Evolutionary conservation across 2,888 invertebrate genomes (phyloP), one percentile per base, ranked within the genome.

Genomic region (Scaptomyza tumidula): DNA sequence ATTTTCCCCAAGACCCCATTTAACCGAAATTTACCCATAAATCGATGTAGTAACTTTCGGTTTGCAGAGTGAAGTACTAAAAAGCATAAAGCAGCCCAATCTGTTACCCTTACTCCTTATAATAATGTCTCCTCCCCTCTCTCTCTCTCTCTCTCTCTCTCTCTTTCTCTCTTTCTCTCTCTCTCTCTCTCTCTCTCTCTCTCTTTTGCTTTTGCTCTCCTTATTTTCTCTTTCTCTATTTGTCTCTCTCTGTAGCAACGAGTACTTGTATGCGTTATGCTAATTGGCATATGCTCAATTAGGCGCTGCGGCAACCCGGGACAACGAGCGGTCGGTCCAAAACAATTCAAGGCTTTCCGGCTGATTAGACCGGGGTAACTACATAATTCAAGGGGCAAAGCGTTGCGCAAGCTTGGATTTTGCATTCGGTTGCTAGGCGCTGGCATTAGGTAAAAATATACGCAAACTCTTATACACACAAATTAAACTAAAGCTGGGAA

Each of bases 231-330:
- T 7, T 24, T 39, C 45, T 27, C 33, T 37, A 31, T 45, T 39
- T 29, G 10, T 19, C 43, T 45, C 44, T 19, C 16, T 14, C 33
- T 7, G 14, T 33, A 13, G n/a, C 39, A 33, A 45, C 44, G 55
- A 35, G 6, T 56, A 48, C 56, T 19, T 37, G 19, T 65, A 57
- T 61, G 57, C 55, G 63, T 63, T 75, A 84, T 80, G 82, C 86
- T 86, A 87, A 86, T 86, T 86, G 86, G 87, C 87, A 86, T 86
- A 87, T 82, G 86, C 87, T 82, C 82, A 87, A 85, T 86, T 87
- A 80, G 78, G 74, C 82, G 59, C 69, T 61, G 75, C 41, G 64
- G 73, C 75, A 71, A 57, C 75, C 66, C 53, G 29, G 64, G 74
- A 64, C 74, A 74, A 74, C 74, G 11, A 45, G 56, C 44, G 57